These are phyloP conservation scores for Oncorhynchus tshawytscha DNA, from an alignment of 2,113 vertebrate species.

Conservation along the genomic window DNA sequence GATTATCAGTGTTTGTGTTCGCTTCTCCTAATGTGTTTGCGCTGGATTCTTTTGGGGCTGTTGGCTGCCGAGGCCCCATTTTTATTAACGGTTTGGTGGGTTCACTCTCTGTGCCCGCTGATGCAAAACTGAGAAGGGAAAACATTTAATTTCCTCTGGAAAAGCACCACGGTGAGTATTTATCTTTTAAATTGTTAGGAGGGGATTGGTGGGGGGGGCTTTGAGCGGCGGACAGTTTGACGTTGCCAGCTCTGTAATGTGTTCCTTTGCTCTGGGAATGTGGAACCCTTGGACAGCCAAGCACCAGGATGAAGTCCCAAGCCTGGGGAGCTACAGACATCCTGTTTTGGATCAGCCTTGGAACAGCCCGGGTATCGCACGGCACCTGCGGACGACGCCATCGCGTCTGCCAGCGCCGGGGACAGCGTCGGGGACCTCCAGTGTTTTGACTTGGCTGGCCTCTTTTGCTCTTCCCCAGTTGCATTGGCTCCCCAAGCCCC, in stretches of 20 bases:
- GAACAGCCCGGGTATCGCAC: constrained; percentile 49
- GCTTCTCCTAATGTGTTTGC: no score
- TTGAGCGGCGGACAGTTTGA: constrained; percentile 56
- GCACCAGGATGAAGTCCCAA: constrained; percentile 61
- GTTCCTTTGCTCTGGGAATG: constrained; percentile 63
- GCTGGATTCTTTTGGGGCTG: constrained; percentile 19
- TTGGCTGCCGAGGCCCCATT: constrained; percentile 37
- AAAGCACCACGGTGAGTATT: constrained; percentile 64
- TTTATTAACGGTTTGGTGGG: constrained; percentile 50
- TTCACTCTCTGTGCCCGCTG: constrained; percentile 61
- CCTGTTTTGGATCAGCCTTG: constrained; percentile 68
- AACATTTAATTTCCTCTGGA: constrained; percentile 62
- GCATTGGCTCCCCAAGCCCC: no score
- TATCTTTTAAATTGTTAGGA: constrained; percentile 63
- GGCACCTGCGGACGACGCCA: constrained; percentile 57
- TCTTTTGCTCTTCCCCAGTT: no score
- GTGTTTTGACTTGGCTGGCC: no score
- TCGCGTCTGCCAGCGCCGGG: constrained; percentile 50
- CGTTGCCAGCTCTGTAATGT: constrained; percentile 66
- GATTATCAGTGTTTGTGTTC: no score
- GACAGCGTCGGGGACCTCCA: no score
- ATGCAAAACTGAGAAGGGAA: constrained; percentile 58
- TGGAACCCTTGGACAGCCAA: constrained; percentile 61
- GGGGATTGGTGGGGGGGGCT: constrained; percentile 30
- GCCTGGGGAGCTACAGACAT: constrained; percentile 71